phyloP scores from a whole-genome alignment of 2,113 vertebrate genomes.

The Lipophrys pholis region DNA sequence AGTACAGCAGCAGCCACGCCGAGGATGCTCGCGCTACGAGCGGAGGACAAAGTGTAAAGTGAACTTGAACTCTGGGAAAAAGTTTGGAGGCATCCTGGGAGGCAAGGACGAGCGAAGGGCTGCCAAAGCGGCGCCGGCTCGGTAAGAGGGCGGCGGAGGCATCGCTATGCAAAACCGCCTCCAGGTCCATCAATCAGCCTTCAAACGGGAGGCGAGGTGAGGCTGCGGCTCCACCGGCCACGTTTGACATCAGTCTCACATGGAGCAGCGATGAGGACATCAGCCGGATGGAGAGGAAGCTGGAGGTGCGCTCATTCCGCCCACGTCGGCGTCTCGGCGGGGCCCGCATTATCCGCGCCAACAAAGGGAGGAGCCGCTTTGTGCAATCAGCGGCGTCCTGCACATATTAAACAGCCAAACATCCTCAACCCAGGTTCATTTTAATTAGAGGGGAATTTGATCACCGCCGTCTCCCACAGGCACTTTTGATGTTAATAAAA shows the following conservation, averaged over 20 bases:
- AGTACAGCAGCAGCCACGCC: too few species aligned
- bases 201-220: constrained; percentile 69
- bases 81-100: constrained; percentile 48
- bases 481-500: constrained; percentile 82
- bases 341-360: constrained; percentile 65
- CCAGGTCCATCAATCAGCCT: constrained; percentile 78
- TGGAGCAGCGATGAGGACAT: constrained; percentile 65
- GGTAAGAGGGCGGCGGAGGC: constrained; percentile 24
- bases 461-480: constrained; percentile 78
- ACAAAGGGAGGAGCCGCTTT: constrained; percentile 78
- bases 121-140: constrained; percentile 26
- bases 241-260: constrained; percentile 52
- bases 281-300: constrained; percentile 43
- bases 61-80: constrained; percentile 53
- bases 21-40: too few species aligned
- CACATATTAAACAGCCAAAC: constrained; percentile 82
- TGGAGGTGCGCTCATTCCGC: constrained; percentile 68
- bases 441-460: constrained; percentile 84
- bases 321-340: constrained; percentile 68
- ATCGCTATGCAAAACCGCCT: constrained; percentile 57
- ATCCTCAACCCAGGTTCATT: constrained; percentile 76
- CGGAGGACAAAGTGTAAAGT: constrained; percentile 37
- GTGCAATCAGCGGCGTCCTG: constrained; percentile 69
- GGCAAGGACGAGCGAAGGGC: constrained; percentile 48
- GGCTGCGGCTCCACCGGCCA: constrained; percentile 45